A percentile compares a stretch with the other conserved stretches of the same genome.
These are phyloP conservation scores for Enteromius fasciolatus DNA, from an alignment of 2,797 vertebrate genomes.

Conservation along the genomic window DNA sequence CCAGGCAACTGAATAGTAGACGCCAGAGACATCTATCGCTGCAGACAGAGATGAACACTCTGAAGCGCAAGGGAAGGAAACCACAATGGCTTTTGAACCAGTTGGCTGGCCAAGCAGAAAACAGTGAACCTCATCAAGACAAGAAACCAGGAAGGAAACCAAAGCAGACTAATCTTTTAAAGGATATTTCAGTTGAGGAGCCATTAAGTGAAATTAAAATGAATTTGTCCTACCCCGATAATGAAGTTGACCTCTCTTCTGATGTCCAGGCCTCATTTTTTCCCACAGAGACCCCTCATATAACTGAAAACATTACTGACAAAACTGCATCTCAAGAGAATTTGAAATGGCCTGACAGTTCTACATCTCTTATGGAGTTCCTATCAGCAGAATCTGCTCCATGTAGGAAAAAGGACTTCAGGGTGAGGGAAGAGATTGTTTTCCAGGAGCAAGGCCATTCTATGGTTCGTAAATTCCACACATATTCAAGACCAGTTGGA, in stretches of 20 bases:
- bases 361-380: background rate
- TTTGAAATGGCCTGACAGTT: constrained; percentile 27
- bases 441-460: constrained; percentile 38
- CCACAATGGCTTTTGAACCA: constrained; percentile 81
- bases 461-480: constrained; percentile 56
- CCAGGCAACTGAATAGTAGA: constrained; percentile 64
- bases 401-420: constrained; percentile 22
- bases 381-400: constrained; percentile 29
- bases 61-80: constrained; percentile 77
- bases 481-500: constrained; percentile 56
- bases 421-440: constrained; percentile 25
- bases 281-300: constrained; percentile 61
- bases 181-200: constrained; percentile 39
- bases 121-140: constrained; percentile 58
- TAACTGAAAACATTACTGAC: constrained; percentile 57
- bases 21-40: constrained; percentile 72
- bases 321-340: constrained; percentile 34
- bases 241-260: constrained; percentile 65
- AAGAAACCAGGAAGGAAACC: constrained; percentile 68
- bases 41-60: constrained; percentile 71
- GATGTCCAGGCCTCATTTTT: constrained; percentile 63
- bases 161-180: constrained; percentile 61
- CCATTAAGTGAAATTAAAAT: constrained; percentile 69
- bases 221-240: constrained; percentile 80
- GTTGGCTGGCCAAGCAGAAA: constrained; percentile 70